Evolutionary conservation across 2,888 invertebrate genomes (phyloP).

Genomic region (Panopea generosa): DNA sequence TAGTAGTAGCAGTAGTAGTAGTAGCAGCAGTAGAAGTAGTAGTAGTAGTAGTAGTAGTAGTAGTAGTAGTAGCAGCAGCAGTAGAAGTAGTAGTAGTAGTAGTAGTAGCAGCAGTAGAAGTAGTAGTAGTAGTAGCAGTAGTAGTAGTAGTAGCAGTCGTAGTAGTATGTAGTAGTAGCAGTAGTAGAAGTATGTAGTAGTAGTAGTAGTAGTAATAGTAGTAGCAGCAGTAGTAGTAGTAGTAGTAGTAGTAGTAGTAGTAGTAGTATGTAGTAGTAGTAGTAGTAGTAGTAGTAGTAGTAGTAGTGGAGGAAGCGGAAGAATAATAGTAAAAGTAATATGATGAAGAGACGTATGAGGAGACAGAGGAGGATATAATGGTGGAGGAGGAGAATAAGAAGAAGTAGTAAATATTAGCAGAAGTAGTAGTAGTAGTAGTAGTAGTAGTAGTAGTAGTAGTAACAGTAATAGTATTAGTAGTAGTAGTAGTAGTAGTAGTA

Average conservation of each 20-base stretch:
- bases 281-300: constrained; percentile 38
- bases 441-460: constrained; percentile 31
- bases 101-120: constrained; percentile 30
- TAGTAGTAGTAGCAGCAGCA: constrained; percentile 20
- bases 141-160: no score
- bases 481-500: constrained; percentile 35
- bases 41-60: constrained; percentile 1
- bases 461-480: no score
- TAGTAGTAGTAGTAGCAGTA: no score
- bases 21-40: neutral
- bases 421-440: no score
- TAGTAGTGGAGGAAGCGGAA: constrained; percentile 35
- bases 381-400: neutral
- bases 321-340: no score
- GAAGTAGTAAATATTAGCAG: no score
- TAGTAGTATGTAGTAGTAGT: no score
- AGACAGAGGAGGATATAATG: constrained; percentile 33
- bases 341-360: constrained; percentile 27
- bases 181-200: no score
- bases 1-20: neutral
- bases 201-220: constrained; percentile 26
- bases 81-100: constrained; percentile 31
- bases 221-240: constrained; percentile 30
- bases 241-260: constrained; percentile 30
- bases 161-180: no score